These are phyloP conservation scores for Aphelinus atriplicis DNA, from an alignment of 1,140 invertebrate species.

Conservation along the genomic window DNA sequence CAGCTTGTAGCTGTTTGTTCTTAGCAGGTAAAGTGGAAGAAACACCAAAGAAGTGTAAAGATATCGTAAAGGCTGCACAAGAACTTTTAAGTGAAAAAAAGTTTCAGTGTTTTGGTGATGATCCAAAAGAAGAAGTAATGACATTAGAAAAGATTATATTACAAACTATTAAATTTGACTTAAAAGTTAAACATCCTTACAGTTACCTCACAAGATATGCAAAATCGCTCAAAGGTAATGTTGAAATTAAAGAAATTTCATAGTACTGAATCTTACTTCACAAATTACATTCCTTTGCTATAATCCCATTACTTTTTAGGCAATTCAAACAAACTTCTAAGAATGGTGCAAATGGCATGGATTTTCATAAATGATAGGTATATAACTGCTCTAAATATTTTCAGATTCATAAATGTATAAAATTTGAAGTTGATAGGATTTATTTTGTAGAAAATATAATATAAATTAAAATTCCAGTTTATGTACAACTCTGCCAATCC, in stretches of 20 bases:
- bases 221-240: slow-evolving; percentile 87
- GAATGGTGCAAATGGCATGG: slow-evolving; percentile 93
- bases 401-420: slow-evolving; percentile 5
- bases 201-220: slow-evolving; percentile 93
- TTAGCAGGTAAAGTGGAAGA: slow-evolving; percentile 99
- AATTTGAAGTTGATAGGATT: slow-evolving; percentile 5
- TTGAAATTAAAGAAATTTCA: too few species aligned
- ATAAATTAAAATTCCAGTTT: slow-evolving; percentile 11
- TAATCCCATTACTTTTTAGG: slow-evolving; percentile 60
- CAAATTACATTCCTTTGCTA: too few species aligned
- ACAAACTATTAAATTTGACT: slow-evolving; percentile 98
- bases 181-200: slow-evolving; percentile 98
- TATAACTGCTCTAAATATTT: slow-evolving; percentile 3
- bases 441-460: background rate
- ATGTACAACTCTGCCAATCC: slow-evolving; percentile 14
- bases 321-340: slow-evolving; percentile 89
- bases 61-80: slow-evolving; percentile 93
- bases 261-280: too few species aligned
- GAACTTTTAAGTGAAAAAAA: slow-evolving; percentile 82
- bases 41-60: slow-evolving; percentile 98
- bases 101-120: slow-evolving; percentile 89
- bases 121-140: slow-evolving; percentile 97
- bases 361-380: slow-evolving; percentile 43
- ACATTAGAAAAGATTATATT: slow-evolving; percentile 94
- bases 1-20: slow-evolving; percentile 96